These are phyloP conservation scores for Brachirus orientalis DNA, from an alignment of 2,113 vertebrate species.

Conservation along the genomic window DNA sequence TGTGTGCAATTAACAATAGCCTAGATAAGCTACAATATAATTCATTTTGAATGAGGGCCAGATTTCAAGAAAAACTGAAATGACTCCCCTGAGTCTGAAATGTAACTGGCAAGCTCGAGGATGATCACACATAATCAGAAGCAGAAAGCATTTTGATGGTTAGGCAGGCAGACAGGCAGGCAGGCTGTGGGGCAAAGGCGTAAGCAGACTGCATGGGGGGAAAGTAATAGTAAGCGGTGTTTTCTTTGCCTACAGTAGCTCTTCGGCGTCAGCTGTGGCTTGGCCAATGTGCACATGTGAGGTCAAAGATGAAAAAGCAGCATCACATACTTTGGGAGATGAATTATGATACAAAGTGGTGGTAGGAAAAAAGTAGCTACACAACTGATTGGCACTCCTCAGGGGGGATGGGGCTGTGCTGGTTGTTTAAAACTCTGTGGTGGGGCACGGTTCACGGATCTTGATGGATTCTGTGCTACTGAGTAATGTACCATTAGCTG, in stretches of 20 bases:
- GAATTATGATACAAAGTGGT: slow-evolving; percentile 64
- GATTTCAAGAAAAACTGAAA: slow-evolving; percentile 45
- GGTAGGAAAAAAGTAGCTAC: slow-evolving; percentile 55
- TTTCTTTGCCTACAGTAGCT: slow-evolving; percentile 82
- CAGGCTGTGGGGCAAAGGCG: slow-evolving; percentile 45
- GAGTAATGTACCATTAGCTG: slow-evolving; percentile 59
- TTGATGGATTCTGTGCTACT: slow-evolving; percentile 73
- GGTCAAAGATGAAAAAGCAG: slow-evolving; percentile 73
- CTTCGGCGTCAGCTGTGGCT: slow-evolving; percentile 76
- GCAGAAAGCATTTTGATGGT: slow-evolving; percentile 64
- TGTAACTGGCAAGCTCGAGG: slow-evolving; percentile 66
- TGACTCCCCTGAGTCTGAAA: slow-evolving; percentile 66
- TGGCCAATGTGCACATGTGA: slow-evolving; percentile 69
- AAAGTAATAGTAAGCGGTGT: slow-evolving; percentile 71
- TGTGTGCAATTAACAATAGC: slow-evolving; percentile 65
- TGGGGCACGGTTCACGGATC: slow-evolving; percentile 63
- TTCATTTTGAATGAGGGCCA: slow-evolving; percentile 69
- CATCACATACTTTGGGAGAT: slow-evolving; percentile 71
- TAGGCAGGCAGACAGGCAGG: slow-evolving; percentile 3
- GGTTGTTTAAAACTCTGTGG: slow-evolving; percentile 51
- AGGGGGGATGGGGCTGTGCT: slow-evolving; percentile 30
- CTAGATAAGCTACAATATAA: slow-evolving; percentile 69
- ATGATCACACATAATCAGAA: slow-evolving; percentile 80
- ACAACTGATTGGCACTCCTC: slow-evolving; percentile 62
- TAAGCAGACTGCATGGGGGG: slow-evolving; percentile 61